Evolutionary conservation across 1,140 invertebrate species (phyloP).

Genomic region (Metopolophium dirhodum): DNA sequence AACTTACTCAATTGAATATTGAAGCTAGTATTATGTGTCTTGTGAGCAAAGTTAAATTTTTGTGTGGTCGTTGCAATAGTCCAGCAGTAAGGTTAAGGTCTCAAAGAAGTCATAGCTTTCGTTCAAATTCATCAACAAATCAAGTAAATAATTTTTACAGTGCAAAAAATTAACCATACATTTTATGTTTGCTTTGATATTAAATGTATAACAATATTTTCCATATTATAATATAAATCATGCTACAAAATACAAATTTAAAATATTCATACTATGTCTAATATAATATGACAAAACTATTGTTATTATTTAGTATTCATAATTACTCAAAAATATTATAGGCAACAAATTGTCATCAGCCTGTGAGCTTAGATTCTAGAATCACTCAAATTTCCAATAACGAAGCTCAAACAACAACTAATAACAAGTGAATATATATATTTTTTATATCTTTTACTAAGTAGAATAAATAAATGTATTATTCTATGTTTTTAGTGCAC

Average conservation of each 20-base stretch:
- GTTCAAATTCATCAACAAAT: conserved; percentile 37
- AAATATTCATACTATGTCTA: neutral
- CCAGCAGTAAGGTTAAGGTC: conserved; percentile 70
- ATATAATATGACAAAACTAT: neutral
- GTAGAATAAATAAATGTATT: neutral
- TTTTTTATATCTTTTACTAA: neutral
- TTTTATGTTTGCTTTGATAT: neutral
- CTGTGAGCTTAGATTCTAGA: conserved; percentile 14
- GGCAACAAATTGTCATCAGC: neutral
- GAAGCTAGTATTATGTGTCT: conserved; percentile 88
- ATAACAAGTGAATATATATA: neutral
- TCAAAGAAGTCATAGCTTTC: conserved; percentile 63
- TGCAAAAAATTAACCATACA: neutral
- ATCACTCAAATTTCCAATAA: neutral
- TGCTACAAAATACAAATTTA: neutral
- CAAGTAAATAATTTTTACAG: conserved; percentile 21
- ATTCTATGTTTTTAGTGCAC: neutral
- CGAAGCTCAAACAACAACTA: neutral
- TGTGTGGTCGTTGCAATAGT: conserved; percentile 75
- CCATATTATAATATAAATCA: neutral
- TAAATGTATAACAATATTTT: neutral
- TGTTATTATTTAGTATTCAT: neutral
- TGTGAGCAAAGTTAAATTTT: conserved; percentile 79
- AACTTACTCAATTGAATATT: conserved; percentile 86
- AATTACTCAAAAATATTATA: neutral